Base-by-base conservation (phyloP, 2,113 vertebrate species). In the Eudyptes chrysolophus region DNA sequence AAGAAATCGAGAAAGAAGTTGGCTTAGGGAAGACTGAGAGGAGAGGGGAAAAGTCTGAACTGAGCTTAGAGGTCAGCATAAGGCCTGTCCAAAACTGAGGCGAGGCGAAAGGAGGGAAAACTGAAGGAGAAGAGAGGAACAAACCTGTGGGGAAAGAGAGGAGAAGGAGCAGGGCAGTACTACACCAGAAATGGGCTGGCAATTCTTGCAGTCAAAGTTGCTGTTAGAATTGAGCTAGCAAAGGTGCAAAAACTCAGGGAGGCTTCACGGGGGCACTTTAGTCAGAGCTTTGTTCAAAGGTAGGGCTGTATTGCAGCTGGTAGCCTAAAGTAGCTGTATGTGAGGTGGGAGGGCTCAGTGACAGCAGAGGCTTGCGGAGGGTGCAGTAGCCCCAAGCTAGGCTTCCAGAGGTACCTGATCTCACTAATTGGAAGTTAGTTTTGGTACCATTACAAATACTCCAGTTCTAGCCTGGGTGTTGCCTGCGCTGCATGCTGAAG, bases 401-500 rank as follows among this genome's bases (percentile, higher is more conserved):
- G 66, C 87, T 97, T 93, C 84, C 82, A 78, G 84, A 87, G 84
- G 78, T 94, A 36, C 87, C 87, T 65, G 61, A 75, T 78, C 62
- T 92, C 79, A 90, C 70, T 79, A 27, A 27, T 2, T 92, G 90
- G 87, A 88, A 97, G 95, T 95, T 92, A 88, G 92, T 94, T 92
- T 96, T 94, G 96, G 96, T 93, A 40, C 70, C 1, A 6, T 65
- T 96, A 97, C 97, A 96, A 72, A 86, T 26, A 11, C 62, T 88
- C 32, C 61, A 2, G 34, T 76, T 92, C 40, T 30, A 69, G 84
- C 57, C 58, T 79, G 89, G 89, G 90, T 94, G 95, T 94, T 97
- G 87, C 88, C 75, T 2, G 3, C 1, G 1, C 29, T 65, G 65
- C 91, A 22, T 0, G 1, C 74, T 0, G 0, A 24, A 88, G 68